Conservation (phyloP, 2,888 invertebrate species). For the Caenorhabditis afra region DNA sequence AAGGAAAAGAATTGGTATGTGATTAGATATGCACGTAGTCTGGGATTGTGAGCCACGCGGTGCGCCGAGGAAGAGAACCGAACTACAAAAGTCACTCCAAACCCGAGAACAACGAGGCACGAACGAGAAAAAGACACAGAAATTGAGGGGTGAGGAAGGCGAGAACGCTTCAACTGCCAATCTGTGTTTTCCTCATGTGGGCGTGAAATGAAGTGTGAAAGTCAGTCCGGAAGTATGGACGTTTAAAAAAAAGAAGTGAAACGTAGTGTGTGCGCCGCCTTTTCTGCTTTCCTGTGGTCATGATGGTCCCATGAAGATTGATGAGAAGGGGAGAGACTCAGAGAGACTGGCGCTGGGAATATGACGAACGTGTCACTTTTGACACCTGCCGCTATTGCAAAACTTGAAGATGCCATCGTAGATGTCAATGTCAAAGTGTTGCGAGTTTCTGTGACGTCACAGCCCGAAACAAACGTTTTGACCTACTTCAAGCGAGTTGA, state of each 20-base stretch:
- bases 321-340: conserved; percentile 12
- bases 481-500: background rate
- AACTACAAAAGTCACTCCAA: background rate
- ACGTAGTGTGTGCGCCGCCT: background rate
- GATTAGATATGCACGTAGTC: conserved; percentile 16
- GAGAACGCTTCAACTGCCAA: too few species aligned
- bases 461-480: background rate
- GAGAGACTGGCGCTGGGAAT: background rate
- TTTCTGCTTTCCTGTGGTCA: conserved; percentile 20
- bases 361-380: conserved; percentile 36
- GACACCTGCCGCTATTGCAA: conserved; percentile 36
- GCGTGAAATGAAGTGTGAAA: conserved; percentile 18
- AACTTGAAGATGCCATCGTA: conserved; percentile 12
- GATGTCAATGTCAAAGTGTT: conserved; percentile 27
- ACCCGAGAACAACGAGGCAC: background rate
- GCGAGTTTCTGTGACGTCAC: conserved; percentile 33
- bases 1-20: conserved; percentile 2
- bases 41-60: background rate
- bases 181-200: background rate
- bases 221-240: conserved; percentile 5
- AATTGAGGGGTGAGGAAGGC: background rate
- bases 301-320: conserved; percentile 33
- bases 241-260: conserved; percentile 1
- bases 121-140: background rate
- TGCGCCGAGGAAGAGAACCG: background rate